These are phyloP conservation scores for Lacerta agilis DNA, from an alignment of 2,797 vertebrate species.

Conservation along the genomic window DNA sequence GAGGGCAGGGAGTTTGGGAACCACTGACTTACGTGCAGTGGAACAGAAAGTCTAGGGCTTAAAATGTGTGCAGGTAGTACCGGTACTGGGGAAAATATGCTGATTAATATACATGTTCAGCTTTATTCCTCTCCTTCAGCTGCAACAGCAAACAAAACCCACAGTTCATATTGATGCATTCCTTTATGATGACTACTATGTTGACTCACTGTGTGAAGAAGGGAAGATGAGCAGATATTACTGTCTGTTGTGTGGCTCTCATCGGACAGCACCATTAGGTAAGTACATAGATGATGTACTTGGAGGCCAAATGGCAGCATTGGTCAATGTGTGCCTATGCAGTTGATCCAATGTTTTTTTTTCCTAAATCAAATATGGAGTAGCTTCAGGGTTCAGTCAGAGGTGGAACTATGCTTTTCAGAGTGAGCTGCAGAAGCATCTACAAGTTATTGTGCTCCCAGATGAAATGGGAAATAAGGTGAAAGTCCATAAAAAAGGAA, in stretches of 20 bases:
- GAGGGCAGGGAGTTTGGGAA: no score
- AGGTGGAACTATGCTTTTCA: neutral
- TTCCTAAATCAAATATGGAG: neutral
- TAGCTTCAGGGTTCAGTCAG: neutral
- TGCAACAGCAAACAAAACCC: slow-evolving; percentile 80
- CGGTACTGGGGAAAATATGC: neutral
- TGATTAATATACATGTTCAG: slow-evolving; percentile 32
- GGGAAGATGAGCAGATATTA: slow-evolving; percentile 90
- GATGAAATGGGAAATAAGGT: neutral
- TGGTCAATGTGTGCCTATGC: neutral
- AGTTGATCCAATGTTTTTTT: neutral
- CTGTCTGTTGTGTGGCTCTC: slow-evolving; percentile 88
- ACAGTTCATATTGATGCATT: slow-evolving; percentile 90
- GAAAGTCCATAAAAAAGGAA: neutral
- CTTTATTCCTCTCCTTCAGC: slow-evolving; percentile 75
- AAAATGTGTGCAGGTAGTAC: neutral
- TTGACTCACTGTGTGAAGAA: slow-evolving; percentile 89
- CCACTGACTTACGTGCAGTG: no score
- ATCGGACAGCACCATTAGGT: slow-evolving; percentile 87
- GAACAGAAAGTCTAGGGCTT: neutral
- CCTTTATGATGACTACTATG: slow-evolving; percentile 89
- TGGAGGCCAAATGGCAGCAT: slow-evolving; percentile 19
- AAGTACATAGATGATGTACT: slow-evolving; percentile 51
- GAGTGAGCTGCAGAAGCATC: neutral
- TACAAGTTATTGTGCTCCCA: neutral